phyloP scores from a whole-genome alignment of 2,113 vertebrate genomes.

The Ptyas mucosa region DNA sequence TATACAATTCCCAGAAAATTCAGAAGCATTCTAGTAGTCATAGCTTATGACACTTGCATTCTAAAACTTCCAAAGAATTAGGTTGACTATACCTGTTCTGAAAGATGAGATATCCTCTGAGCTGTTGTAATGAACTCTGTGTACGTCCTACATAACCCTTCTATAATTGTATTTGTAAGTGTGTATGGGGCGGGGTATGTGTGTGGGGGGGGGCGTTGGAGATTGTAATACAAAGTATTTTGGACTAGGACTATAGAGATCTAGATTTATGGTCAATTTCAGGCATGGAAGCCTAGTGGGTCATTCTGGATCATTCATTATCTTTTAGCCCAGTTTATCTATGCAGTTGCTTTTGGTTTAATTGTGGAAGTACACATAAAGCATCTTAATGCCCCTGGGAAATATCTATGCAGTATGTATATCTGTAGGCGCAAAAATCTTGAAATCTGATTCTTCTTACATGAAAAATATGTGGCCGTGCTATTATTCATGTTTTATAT shows the following conservation, averaged over 20 bases:
- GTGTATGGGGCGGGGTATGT: not conserved
- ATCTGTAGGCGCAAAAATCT: not conserved
- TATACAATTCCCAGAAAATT: not conserved
- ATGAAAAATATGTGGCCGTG: not conserved
- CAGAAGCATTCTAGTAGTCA: not conserved
- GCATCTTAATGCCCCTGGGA: not conserved
- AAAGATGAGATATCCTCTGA: not conserved
- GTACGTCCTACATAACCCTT: not conserved
- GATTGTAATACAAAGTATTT: not conserved
- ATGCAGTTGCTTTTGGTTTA: not conserved
- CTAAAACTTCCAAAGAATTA: not conserved
- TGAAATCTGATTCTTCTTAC: not conserved
- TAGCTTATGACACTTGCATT: not conserved
- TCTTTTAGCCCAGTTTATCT: not conserved
- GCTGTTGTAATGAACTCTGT: not conserved
- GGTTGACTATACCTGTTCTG: not conserved
- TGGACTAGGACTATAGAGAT: not conserved
- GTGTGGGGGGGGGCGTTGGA: fast-evolving
- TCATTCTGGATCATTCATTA: not conserved
- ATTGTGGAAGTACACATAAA: not conserved
- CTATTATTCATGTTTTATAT: not conserved
- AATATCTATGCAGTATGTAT: not conserved
- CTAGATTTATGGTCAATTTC: not conserved
- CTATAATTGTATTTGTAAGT: not conserved
- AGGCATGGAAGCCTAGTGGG: not conserved